A percentile compares a stretch with the other conserved stretches of the same genome.
Conservation (phyloP, 2,797 vertebrate species). For the Hephaestus fuliginosus region DNA sequence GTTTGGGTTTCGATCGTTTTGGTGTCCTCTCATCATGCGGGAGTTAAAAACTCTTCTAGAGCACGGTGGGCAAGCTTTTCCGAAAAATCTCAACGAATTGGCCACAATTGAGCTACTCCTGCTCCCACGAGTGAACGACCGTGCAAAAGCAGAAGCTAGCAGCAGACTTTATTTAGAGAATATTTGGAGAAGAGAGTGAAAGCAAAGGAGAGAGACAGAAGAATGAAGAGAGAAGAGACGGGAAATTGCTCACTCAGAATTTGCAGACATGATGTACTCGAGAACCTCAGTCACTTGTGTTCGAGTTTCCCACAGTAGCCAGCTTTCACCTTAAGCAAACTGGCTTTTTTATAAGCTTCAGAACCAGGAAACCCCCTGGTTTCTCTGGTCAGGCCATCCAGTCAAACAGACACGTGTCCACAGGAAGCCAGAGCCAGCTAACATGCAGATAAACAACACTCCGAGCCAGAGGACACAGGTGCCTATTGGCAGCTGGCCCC, state of each 20-base stretch:
- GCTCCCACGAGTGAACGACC: not conserved
- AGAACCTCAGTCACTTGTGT: constrained; percentile 1
- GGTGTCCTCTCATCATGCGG: constrained; percentile 43
- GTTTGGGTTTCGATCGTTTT: constrained; percentile 65
- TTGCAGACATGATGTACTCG: not conserved
- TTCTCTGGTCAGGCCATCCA: constrained; percentile 24
- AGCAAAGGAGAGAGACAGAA: not conserved
- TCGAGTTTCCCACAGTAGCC: not conserved
- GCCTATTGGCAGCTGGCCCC: constrained; percentile 64
- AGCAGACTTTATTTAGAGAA: not conserved
- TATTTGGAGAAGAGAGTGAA: not conserved
- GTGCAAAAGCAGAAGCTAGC: not conserved
- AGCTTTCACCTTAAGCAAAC: constrained; percentile 26
- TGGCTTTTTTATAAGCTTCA: constrained; percentile 4
- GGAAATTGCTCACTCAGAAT: constrained; percentile 10
- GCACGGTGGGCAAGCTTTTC: not conserved
- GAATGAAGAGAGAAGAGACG: not conserved
- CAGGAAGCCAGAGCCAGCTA: constrained; percentile 71
- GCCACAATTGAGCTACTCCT: not conserved
- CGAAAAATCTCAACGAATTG: not conserved
- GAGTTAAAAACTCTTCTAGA: constrained; percentile 30
- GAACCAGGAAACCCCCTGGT: constrained; percentile 35
- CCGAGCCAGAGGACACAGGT: constrained; percentile 79
- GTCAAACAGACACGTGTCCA: constrained; percentile 67
- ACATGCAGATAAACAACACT: constrained; percentile 71